Evolutionary conservation across 2,888 invertebrate species (phyloP).

Genomic region (Apamea monoglypha): DNA sequence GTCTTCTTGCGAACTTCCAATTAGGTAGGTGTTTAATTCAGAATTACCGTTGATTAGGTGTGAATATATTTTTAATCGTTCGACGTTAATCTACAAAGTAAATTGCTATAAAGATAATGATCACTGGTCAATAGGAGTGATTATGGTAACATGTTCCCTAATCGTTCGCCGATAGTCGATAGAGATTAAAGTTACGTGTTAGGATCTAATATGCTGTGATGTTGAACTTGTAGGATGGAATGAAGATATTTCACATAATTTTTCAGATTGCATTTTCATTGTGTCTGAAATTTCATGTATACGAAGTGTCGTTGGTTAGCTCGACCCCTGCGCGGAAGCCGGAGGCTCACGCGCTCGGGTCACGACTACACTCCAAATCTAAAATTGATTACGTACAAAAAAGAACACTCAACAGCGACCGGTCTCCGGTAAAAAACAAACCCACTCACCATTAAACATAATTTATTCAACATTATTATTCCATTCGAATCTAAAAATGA

Average conservation of each 20-base stretch:
- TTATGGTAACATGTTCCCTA: not conserved
- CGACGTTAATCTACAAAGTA: not conserved
- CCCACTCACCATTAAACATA: conserved; percentile 82
- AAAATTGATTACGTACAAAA: conserved; percentile 86
- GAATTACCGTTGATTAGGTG: not conserved
- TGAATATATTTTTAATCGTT: not conserved
- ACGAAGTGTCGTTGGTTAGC: conserved; percentile 53
- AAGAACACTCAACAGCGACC: conserved; percentile 74
- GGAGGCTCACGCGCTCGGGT: conserved; percentile 80
- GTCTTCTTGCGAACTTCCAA: not conserved
- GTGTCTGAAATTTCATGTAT: conserved; percentile 15
- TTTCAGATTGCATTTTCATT: conserved; percentile 33
- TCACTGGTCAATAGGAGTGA: not conserved
- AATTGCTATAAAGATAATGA: not conserved
- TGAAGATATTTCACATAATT: not conserved
- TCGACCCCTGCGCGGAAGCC: conserved; percentile 78
- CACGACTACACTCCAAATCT: conserved; percentile 87
- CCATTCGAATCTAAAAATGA: conserved; percentile 76
- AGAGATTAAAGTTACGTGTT: not conserved
- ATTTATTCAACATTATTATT: conserved; percentile 85
- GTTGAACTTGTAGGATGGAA: not conserved
- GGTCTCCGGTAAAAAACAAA: conserved; percentile 77
- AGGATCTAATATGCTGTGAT: not conserved
- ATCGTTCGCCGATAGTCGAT: not conserved
- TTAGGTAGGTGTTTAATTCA: not conserved